Evolutionary conservation across 2,888 invertebrate species (phyloP).

Genomic region (Troides aeacus): DNA sequence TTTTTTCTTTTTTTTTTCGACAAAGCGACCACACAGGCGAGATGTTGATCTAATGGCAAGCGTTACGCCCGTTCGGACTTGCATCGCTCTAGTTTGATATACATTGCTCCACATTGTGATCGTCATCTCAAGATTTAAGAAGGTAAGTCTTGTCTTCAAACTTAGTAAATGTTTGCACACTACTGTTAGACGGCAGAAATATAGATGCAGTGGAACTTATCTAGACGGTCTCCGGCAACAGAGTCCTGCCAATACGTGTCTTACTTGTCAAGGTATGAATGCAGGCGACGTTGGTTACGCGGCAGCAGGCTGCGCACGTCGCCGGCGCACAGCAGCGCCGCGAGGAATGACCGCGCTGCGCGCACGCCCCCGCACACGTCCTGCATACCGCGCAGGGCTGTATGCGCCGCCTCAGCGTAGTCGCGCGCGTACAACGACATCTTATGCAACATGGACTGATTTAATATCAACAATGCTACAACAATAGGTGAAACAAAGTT

Average conservation of each 20-base stretch:
- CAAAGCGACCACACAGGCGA: too few species aligned
- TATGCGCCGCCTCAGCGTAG: slow-evolving; percentile 57
- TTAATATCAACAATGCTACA: background rate
- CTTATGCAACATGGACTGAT: slow-evolving; percentile 38
- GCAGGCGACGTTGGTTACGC: slow-evolving; percentile 48
- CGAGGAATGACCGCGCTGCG: slow-evolving; percentile 41
- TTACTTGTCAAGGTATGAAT: slow-evolving; percentile 37
- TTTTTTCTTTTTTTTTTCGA: too few species aligned
- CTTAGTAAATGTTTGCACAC: too few species aligned
- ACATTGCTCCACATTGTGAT: background rate
- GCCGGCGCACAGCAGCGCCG: slow-evolving; percentile 49
- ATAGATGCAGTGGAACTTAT: too few species aligned
- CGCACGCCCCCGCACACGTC: slow-evolving; percentile 38
- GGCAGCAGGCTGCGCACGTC: slow-evolving; percentile 45
- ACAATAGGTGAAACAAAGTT: too few species aligned
- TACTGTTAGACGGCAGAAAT: too few species aligned
- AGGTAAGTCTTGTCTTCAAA: too few species aligned
- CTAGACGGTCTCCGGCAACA: too few species aligned
- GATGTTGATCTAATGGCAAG: too few species aligned
- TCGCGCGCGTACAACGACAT: slow-evolving; percentile 62
- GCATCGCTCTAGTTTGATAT: too few species aligned
- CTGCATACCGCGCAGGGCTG: slow-evolving; percentile 47
- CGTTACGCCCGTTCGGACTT: too few species aligned
- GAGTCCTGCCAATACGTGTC: background rate
- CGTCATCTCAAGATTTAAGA: too few species aligned